These are phyloP conservation scores for Trichomycterus rosablanca DNA, from an alignment of 2,113 vertebrate species.

Conservation along the genomic window DNA sequence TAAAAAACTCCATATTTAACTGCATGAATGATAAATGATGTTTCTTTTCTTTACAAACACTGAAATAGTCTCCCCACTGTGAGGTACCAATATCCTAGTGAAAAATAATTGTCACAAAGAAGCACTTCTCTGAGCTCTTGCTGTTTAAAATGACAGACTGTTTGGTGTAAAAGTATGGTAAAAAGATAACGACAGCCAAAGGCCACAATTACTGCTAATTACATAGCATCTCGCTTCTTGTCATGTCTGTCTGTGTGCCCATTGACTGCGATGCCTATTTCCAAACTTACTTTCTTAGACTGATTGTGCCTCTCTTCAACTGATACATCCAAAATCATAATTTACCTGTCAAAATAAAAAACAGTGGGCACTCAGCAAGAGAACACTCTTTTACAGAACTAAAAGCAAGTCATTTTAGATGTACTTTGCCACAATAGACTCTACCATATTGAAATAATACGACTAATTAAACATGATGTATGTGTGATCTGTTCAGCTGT, in stretches of 20 bases:
- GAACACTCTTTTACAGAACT: conserved; percentile 50
- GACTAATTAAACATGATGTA: conserved; percentile 27
- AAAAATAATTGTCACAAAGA: conserved; percentile 45
- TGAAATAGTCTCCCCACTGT: conserved; percentile 28
- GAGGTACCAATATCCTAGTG: conserved; percentile 60
- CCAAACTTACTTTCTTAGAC: conserved; percentile 52
- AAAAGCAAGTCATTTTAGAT: conserved; percentile 22
- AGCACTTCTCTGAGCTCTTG: conserved; percentile 13
- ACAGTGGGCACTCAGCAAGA: conserved; percentile 53
- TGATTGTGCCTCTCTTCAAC: conserved; percentile 61
- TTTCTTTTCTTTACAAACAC: conserved; percentile 37
- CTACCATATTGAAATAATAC: conserved; percentile 5
- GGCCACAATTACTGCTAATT: conserved; percentile 56
- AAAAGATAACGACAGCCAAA: conserved; percentile 30
- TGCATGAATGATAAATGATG: conserved; percentile 34
- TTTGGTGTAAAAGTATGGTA: conserved; percentile 44
- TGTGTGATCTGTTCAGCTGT: conserved; percentile 1
- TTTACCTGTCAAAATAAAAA: conserved; percentile 70
- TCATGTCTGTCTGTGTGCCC: conserved; percentile 54
- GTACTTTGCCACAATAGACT: conserved; percentile 9
- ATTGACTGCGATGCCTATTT: conserved; percentile 60
- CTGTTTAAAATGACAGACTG: conserved; percentile 39
- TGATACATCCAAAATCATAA: conserved; percentile 64
- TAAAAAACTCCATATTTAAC: conserved; percentile 31
- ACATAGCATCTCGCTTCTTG: conserved; percentile 54